Evolutionary conservation across 2,113 vertebrate genomes (phyloP).

Genomic region (Mormyrus lacerda): DNA sequence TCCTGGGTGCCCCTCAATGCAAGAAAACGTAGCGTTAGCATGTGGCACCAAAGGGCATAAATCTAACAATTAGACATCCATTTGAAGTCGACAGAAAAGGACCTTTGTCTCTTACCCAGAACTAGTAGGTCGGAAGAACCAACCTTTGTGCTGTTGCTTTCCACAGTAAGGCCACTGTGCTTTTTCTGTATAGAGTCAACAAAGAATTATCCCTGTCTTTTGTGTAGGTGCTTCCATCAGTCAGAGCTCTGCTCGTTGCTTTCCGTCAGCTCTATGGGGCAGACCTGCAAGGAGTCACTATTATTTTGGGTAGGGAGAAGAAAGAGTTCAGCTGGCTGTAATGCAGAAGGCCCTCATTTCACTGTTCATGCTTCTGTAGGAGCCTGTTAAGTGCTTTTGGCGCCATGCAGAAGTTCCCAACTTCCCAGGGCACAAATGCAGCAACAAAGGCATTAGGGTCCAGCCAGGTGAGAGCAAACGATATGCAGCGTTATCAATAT

Average conservation of each 20-base stretch:
- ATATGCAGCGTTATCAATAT: background rate
- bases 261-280: background rate
- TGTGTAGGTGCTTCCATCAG: background rate
- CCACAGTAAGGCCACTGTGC: background rate
- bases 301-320: background rate
- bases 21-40: background rate
- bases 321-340: background rate
- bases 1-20: background rate
- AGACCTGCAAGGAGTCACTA: background rate
- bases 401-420: background rate
- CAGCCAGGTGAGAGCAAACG: background rate
- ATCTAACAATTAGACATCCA: background rate
- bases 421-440: background rate
- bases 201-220: background rate
- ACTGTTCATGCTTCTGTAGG: background rate
- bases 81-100: background rate
- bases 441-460: constrained; percentile 3
- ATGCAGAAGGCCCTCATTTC: background rate
- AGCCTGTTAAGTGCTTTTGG: background rate
- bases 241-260: background rate
- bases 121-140: background rate
- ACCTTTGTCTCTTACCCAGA: background rate
- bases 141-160: background rate
- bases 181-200: background rate
- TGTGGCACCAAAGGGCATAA: background rate